Base-by-base conservation (phyloP, 2,113 vertebrate genomes). In the Nycticorax nycticorax region DNA sequence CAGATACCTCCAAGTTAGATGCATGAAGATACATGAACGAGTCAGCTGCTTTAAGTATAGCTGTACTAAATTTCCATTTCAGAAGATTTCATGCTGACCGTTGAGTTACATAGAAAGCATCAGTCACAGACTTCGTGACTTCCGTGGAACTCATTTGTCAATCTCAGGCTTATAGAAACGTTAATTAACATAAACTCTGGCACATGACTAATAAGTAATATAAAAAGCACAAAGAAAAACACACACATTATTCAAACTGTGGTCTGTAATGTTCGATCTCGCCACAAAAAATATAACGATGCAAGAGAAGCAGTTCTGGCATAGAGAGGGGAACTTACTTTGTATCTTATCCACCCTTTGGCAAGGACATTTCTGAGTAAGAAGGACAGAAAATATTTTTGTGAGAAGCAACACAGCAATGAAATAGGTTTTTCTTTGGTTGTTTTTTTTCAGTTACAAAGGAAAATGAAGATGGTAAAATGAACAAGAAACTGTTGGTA, bases 331-430 rank as follows among this genome's bases (percentile, higher is more conserved):
- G 33, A 85, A 69, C n/a, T 85, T 59, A 47, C 48, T 90, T 33
- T 57, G 26, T 43, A 53, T 74, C 71, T 88, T 83, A 69, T 24
- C 73, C 37, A 80, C 59, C 67, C 92, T 60, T 85, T 27, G 50
- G 88, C 81, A 79, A 33, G 32, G 94, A 94, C 75, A 88, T 62
- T 83, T 69, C 85, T 91, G 92, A 76, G 88, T 75, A 95, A 90
- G 91, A 85, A 66, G 86, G 37, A 53, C 24, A 83, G 53, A 55
- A 92, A 78, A 76, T 43, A 60, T 24, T 72, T 92, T 80, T 73
- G 60, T 23, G 72, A 85, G 72, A 68, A 83, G 32, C 45, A 78
- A 50, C 2, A 8, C 35, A 59, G 27, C 30, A 68, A 35, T 14
- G 39, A 15, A 81, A 71, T 18, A 72, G 7, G 11, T n/a, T 78